phyloP scores from a whole-genome alignment of 2,113 vertebrate species.

The Chiloscyllium plagiosum region DNA sequence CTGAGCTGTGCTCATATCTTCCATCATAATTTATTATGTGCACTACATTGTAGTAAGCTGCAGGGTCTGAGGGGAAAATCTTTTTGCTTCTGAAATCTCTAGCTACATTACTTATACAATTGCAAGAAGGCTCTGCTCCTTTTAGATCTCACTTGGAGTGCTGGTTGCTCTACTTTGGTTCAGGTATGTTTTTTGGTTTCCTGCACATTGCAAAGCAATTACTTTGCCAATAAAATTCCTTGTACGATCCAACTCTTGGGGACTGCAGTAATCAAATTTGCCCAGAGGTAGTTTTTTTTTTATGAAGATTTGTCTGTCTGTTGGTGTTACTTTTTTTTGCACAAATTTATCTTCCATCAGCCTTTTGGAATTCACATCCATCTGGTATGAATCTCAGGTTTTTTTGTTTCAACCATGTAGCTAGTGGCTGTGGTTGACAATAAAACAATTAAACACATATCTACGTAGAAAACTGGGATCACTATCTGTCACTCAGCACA shows the following conservation, averaged over 20 bases:
- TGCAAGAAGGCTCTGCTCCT: background rate
- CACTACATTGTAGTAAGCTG: background rate
- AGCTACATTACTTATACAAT: background rate
- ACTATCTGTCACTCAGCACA: background rate
- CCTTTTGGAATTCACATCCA: background rate
- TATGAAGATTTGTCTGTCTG: slow-evolving; percentile 16
- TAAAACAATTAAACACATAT: background rate
- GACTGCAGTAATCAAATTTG: background rate
- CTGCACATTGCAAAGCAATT: background rate
- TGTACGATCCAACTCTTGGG: background rate
- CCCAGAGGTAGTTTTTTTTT: background rate
- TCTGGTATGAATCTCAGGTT: background rate
- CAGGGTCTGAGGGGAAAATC: background rate
- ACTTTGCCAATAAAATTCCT: background rate
- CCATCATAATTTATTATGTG: background rate
- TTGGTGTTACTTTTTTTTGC: background rate
- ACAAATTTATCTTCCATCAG: background rate
- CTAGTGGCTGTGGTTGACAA: slow-evolving; percentile 4
- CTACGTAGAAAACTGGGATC: background rate
- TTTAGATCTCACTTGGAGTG: background rate
- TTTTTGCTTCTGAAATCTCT: background rate
- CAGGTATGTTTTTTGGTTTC: background rate
- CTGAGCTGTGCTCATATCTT: background rate
- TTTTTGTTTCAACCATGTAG: background rate
- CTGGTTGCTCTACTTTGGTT: background rate